phyloP scores from a whole-genome alignment of 2,797 vertebrate genomes.

The Coregonus ussuriensis region DNA sequence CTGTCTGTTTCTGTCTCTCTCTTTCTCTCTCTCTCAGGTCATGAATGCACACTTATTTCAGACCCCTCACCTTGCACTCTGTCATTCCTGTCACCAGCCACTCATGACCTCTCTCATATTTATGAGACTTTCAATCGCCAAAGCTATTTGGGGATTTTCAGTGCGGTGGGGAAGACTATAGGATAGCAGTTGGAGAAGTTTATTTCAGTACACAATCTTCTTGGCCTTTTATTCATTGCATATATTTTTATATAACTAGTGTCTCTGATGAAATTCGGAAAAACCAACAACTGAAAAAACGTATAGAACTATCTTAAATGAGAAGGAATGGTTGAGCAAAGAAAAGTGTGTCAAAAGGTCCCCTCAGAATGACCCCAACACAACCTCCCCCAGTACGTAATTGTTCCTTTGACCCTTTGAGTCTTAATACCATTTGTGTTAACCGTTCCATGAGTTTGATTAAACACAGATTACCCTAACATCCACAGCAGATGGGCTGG shows the following conservation, averaged over 20 bases:
- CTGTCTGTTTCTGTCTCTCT: not conserved
- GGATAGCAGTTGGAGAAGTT: too few relatives aligned
- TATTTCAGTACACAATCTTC: not conserved
- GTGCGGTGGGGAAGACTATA: not conserved
- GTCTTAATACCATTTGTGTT: constrained; percentile 21
- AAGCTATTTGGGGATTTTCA: not conserved
- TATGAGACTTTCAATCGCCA: not conserved
- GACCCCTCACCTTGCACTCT: not conserved
- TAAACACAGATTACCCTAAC: constrained; percentile 43
- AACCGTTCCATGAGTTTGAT: constrained; percentile 5
- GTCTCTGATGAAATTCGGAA: not conserved
- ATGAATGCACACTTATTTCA: too few relatives aligned
- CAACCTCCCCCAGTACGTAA: constrained; percentile 37
- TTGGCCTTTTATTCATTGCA: not conserved
- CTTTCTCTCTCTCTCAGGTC: not conserved
- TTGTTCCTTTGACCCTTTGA: constrained; percentile 39
- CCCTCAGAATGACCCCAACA: not conserved
- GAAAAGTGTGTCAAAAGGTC: not conserved
- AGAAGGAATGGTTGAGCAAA: not conserved
- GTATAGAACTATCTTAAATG: too few relatives aligned
- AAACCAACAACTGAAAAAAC: not conserved
- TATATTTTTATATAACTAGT: not conserved
- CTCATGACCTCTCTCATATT: not conserved
- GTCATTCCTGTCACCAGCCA: not conserved
- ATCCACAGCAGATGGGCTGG: constrained; percentile 60